Conservation (phyloP, 2,113 vertebrate species). For the Erythrolamprus reginae region DNA sequence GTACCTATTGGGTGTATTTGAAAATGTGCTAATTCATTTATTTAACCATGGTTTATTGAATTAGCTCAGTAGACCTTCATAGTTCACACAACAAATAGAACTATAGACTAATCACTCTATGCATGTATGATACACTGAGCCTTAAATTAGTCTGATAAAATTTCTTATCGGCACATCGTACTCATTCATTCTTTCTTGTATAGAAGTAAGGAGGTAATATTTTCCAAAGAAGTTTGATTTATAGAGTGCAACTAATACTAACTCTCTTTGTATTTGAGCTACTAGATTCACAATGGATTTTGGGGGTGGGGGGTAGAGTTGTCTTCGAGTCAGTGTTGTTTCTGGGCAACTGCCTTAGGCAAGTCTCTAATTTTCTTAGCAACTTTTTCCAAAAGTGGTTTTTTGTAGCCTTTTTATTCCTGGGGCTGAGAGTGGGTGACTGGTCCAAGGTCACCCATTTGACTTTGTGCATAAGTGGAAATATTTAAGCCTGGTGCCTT, state of each 20-base stretch:
- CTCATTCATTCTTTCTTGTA: neutral
- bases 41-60: neutral
- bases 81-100: neutral
- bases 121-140: neutral
- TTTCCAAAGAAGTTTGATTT: neutral
- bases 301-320: neutral
- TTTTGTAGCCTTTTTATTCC: neutral
- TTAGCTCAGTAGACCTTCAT: neutral
- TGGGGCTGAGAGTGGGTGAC: neutral
- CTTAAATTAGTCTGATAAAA: neutral
- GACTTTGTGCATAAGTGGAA: neutral
- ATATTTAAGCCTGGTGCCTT: neutral
- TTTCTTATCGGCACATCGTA: neutral
- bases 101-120: neutral
- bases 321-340: neutral
- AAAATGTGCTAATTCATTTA: neutral
- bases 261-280: neutral
- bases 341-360: neutral
- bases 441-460: neutral
- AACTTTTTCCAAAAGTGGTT: neutral
- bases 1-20: neutral
- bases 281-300: neutral
- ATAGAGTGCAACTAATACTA: neutral
- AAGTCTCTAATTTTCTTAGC: neutral
- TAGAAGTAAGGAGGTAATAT: neutral